phyloP scores from a whole-genome alignment of 37 sponge, comb jelly and placozoan species.

The Cladorhizidae sp. region DNA sequence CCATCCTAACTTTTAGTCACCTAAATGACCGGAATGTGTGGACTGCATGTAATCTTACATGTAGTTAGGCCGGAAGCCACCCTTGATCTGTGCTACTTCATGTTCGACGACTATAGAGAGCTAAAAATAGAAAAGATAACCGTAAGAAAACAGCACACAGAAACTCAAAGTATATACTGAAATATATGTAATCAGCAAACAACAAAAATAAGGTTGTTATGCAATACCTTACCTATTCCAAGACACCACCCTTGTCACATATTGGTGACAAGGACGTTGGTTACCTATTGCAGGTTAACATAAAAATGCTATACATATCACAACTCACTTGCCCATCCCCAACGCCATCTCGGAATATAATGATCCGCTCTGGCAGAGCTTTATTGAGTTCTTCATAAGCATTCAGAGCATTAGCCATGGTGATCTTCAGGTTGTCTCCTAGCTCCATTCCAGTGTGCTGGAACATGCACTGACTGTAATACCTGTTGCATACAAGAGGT shows the following conservation, averaged over 20 bases:
- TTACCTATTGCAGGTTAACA: too few species aligned
- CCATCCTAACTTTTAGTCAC: too few species aligned
- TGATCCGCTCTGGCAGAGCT: conserved; percentile 83
- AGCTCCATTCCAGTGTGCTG: conserved; percentile 93
- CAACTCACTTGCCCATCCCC: conserved; percentile 90
- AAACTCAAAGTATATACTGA: too few species aligned
- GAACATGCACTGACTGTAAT: conserved; percentile 83
- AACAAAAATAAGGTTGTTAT: too few species aligned
- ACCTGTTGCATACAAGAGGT: conserved; percentile 44
- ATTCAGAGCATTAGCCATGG: conserved; percentile 74
- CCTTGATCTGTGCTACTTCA: background rate
- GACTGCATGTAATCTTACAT: background rate
- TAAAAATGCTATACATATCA: too few species aligned
- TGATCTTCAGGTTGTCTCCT: conserved; percentile 71
- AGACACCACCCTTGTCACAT: too few species aligned
- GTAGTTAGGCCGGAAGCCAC: background rate
- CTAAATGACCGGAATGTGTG: too few species aligned
- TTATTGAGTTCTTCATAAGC: conserved; percentile 77
- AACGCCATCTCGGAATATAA: conserved; percentile 97
- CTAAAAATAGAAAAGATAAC: background rate
- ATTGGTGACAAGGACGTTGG: too few species aligned
- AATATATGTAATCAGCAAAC: too few species aligned
- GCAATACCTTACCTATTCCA: too few species aligned
- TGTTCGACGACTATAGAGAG: background rate
- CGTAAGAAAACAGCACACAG: background rate